Percentiles rank a stretch among this genome's conserved stretches.
Evolutionary conservation across 2,113 vertebrate species (phyloP).

Genomic region (Castor canadensis): DNA sequence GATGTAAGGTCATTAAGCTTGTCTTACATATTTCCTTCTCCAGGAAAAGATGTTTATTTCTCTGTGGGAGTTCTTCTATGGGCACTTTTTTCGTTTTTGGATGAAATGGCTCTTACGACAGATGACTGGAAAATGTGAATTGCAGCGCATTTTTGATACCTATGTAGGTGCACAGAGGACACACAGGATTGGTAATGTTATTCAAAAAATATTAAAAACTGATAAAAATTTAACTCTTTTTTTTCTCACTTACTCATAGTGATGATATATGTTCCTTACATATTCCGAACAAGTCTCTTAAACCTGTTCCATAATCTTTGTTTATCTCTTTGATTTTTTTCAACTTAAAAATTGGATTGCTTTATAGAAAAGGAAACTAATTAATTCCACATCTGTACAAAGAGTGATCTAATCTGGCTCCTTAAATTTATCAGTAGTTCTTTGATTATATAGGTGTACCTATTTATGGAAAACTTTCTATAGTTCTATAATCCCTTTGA

Average conservation of each 20-base stretch:
- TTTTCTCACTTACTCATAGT: not conserved
- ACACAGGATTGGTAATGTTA: conserved; percentile 86
- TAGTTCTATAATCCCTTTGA: not conserved
- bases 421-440: not conserved
- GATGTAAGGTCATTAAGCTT: conserved; percentile 50
- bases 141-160: conserved; percentile 91
- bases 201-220: not conserved
- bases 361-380: not conserved
- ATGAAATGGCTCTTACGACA: conserved; percentile 94
- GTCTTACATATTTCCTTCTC: conserved; percentile 41
- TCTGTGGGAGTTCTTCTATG: conserved; percentile 92
- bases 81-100: conserved; percentile 92
- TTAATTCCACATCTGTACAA: not conserved
- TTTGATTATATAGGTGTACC: not conserved
- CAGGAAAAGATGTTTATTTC: conserved; percentile 89
- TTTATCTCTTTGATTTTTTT: not conserved
- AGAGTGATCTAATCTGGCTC: not conserved
- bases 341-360: not conserved
- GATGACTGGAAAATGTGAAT: conserved; percentile 91
- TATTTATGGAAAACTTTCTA: not conserved
- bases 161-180: conserved; percentile 89
- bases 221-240: not conserved
- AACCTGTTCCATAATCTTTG: not conserved
- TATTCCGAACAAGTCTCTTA: not conserved
- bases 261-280: not conserved